Evolutionary conservation across 2,888 invertebrate species (phyloP), one percentile per base, ranked within the genome.

Genomic region (Sinopyrophorus schimmeli): DNA sequence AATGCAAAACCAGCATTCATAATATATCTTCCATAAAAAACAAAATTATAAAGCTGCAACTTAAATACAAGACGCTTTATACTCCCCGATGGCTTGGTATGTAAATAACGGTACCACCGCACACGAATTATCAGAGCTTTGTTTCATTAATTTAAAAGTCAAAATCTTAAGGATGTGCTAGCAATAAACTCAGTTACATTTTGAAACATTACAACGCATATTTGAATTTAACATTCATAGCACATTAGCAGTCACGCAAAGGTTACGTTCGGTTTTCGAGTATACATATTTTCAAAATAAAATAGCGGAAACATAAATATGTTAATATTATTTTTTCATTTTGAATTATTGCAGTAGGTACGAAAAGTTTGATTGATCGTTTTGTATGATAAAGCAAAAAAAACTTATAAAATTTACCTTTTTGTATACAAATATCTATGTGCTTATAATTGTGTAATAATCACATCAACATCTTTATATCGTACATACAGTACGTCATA

Each of bases 21-120:
- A 43, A 39, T 52, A 54, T 53, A 57, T 57, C 52, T 47, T 26
- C 32, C 46, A 41, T n/a, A n/a, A n/a, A n/a, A n/a, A n/a, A 18
- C 32, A 47, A 16, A n/a, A 47, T 47, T 47, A 47, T 27, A 26
- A 26, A 30, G 35, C 32, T 42, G 48, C 39, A 41, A 50, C 42
- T 48, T 41, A 51, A 50, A 55, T n/a, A n/a, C 55, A 49, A 54
- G 58, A 60, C 55, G 58, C 53, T 60, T 56, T 49, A 53, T 54
- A 54, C n/a, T n/a, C 57, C 52, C 53, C 52, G 55, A 62, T 60
- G 60, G 60, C 58, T 62, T 61, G 57, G 57, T 57, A 61, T 62
- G 58, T 57, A 62, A 62, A 62, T 62, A 55, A 57, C 54, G n/a
- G 53, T 55, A 50, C 48, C 57, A 50, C 54, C 51, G 51, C 54